Percentiles rank a stretch among this genome's conserved stretches.
Evolutionary conservation across 2,888 invertebrate genomes (phyloP).

Genomic region (Harpalus rufipes): DNA sequence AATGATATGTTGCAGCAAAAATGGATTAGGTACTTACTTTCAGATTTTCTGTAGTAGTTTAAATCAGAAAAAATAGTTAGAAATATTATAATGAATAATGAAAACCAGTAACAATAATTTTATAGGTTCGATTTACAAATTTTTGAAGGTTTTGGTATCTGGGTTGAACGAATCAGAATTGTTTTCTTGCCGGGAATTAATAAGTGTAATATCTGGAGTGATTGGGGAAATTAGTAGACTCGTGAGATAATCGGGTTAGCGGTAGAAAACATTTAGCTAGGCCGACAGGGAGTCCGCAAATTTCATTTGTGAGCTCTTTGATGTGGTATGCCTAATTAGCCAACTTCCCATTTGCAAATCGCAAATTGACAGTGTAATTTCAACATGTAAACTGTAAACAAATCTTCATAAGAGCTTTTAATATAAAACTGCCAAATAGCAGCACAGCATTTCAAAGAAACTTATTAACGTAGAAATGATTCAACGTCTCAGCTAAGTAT

Average conservation of each 20-base stretch:
- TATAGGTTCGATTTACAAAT: too few species aligned
- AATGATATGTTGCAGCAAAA: too few species aligned
- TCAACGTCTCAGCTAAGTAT: conserved; percentile 37
- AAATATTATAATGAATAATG: too few species aligned
- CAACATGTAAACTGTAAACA: conserved; percentile 48
- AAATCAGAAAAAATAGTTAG: too few species aligned
- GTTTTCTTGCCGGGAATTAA: background rate
- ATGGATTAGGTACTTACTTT: too few species aligned
- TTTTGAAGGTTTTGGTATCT: background rate
- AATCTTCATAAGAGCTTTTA: conserved; percentile 45
- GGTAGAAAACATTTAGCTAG: conserved; percentile 41
- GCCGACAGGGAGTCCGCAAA: conserved; percentile 46
- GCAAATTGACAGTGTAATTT: conserved; percentile 56
- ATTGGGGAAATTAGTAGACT: conserved; percentile 28
- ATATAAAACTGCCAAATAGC: conserved; percentile 41
- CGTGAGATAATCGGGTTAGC: conserved; percentile 30
- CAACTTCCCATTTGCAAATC: conserved; percentile 61
- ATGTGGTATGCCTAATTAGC: conserved; percentile 55
- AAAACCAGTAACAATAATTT: too few species aligned
- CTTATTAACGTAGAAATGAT: conserved; percentile 50
- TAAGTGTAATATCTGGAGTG: background rate
- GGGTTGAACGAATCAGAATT: conserved; percentile 1
- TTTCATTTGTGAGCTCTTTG: conserved; percentile 53
- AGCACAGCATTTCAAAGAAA: conserved; percentile 14
- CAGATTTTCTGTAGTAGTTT: too few species aligned